Conservation (phyloP, 2,113 vertebrate genomes). For the Psittacula cyanocephala region DNA sequence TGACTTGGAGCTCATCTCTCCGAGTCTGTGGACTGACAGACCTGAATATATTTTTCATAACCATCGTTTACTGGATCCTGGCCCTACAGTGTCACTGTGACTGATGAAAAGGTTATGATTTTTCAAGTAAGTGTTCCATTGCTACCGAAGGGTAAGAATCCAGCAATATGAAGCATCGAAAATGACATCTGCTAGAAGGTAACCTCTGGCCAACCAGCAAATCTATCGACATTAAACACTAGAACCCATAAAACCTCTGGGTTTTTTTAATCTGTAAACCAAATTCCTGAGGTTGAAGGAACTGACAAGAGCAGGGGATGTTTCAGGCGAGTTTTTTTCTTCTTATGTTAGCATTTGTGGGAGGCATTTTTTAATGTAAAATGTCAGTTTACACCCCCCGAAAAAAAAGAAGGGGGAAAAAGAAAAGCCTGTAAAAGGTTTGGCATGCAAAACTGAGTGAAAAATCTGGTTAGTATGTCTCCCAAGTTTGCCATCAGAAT, state of each 20-base stretch:
- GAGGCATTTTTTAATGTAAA: not conserved
- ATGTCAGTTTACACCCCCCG: not conserved
- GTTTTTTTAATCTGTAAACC: not conserved
- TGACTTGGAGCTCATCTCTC: not conserved
- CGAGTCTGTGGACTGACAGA: constrained; percentile 1
- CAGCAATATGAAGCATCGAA: not conserved
- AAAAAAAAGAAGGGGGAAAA: fast-evolving
- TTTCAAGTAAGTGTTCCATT: constrained; percentile 7
- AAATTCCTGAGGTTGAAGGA: not conserved
- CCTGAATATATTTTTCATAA: not conserved
- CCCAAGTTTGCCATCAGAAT: not conserved
- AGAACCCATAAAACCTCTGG: not conserved
- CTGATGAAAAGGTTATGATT: constrained; percentile 25
- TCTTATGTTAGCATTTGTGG: not conserved
- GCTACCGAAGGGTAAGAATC: not conserved
- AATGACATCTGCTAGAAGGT: constrained; percentile 17
- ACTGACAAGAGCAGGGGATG: not conserved
- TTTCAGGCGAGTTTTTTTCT: not conserved
- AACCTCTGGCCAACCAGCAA: constrained; percentile 42
- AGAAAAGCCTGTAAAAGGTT: not conserved
- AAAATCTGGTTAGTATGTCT: not conserved
- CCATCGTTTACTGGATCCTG: not conserved
- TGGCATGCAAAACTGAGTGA: not conserved
- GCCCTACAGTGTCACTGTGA: not conserved
- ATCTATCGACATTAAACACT: constrained; percentile 24